Evolutionary conservation across 2,888 invertebrate species (phyloP), one percentile per base, ranked within the genome.

Genomic region (Meiosimyza decipiens): DNA sequence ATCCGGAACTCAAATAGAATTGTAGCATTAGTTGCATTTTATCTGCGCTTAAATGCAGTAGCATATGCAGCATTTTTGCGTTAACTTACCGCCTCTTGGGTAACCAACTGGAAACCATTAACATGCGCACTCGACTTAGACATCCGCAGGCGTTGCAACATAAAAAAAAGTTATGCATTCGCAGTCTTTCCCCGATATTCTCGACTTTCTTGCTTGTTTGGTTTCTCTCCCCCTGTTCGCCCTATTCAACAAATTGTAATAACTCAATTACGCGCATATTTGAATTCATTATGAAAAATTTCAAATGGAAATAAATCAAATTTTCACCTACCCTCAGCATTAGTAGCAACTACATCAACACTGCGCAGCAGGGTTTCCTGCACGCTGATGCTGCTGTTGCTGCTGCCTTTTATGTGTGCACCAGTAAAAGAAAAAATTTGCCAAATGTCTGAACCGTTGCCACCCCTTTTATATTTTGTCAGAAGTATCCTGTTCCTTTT

Each of bases 181-280:
- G 22, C 18, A 22, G 18, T 59, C n/a, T 63, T 49, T 18, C 11
- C 13, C 16, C 22, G 22, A 22, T 22, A 22, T 22, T 18, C 12
- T 28, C 4, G 47, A 1, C 1, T 7, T 33, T 11, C n/a, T 16
- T 16, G 2, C 15, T 47, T 15, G 1, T n/a, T 13, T 15, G 6
- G 22, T 28, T 7, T n/a, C 11, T 12, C 28, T 28, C 9, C 18
- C 60, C 33, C 22, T 22, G 28, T 22, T 18, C 55, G 13, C 22
- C 50, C 47, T 77, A 18, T 62, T 78, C 79, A 80, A 40, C 40
- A 82, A 82, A 82, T 80, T 81, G 82, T 83, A 83, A 83, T 83
- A 83, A 83, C 83, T 83, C 84, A 83, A 83, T 83, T 83, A 83
- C 79, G 81, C 81, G 82, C 82, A 81, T 80, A 83, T 83, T 84